These are phyloP conservation scores for Alviniconcha marisindica DNA, from an alignment of 1,140 invertebrate genomes.

Conservation along the genomic window DNA sequence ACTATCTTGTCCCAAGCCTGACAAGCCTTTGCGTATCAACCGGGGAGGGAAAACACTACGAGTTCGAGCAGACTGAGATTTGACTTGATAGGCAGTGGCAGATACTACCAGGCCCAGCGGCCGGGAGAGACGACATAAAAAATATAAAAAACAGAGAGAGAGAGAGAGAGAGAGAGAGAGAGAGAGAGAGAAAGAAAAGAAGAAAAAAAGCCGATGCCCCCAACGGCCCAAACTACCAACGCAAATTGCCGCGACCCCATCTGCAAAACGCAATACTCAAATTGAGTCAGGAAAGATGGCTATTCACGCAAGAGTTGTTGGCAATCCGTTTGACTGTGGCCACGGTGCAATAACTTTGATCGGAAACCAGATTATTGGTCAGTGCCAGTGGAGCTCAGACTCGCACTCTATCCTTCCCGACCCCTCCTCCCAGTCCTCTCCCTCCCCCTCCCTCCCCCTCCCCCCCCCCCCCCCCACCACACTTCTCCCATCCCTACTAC, in stretches of 20 bases:
- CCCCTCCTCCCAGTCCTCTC: not conserved
- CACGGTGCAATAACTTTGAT: slow-evolving; percentile 26
- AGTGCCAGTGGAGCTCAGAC: slow-evolving; percentile 5
- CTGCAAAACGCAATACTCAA: slow-evolving; percentile 23
- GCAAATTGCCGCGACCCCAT: slow-evolving; percentile 5
- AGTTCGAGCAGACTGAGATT: too few relatives aligned
- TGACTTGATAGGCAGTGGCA: too few relatives aligned
- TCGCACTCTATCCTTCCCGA: not conserved
- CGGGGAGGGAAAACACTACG: too few relatives aligned
- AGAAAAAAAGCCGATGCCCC: not conserved
- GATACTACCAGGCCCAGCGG: too few relatives aligned
- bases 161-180: not conserved
- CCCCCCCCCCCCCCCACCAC: not conserved
- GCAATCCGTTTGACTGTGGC: slow-evolving; percentile 24
- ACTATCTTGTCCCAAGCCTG: too few relatives aligned
- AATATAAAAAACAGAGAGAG: not conserved
- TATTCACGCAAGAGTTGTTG: slow-evolving; percentile 14
- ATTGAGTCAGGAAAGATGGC: slow-evolving; percentile 29
- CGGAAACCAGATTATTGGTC: slow-evolving; percentile 32
- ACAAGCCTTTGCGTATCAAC: too few relatives aligned
- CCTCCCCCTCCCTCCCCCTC: not conserved
- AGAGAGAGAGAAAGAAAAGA: not conserved
- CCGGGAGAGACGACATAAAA: not conserved
- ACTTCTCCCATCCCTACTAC: not conserved
- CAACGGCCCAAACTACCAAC: not conserved